Evolutionary conservation across 2,888 invertebrate genomes (phyloP).

Genomic region (Hanleya hanleyi): DNA sequence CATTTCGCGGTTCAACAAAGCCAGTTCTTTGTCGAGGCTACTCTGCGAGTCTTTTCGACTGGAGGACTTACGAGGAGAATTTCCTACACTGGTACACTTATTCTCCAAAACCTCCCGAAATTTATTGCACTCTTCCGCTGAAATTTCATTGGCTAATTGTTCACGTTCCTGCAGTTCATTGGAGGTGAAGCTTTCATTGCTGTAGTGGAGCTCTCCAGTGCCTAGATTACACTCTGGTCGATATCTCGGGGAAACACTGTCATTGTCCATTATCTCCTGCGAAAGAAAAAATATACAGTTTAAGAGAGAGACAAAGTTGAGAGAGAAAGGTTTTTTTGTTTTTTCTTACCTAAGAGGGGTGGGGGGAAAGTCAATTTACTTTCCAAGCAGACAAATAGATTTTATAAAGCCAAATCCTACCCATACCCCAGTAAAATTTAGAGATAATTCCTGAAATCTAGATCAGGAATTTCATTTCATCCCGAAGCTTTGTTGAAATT

Average conservation of each 20-base stretch:
- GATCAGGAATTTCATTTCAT: too few species aligned
- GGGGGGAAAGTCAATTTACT: too few species aligned
- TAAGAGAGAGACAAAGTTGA: background rate
- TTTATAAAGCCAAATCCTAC: too few species aligned
- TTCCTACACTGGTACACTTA: slow-evolving; percentile 48
- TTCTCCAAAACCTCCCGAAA: slow-evolving; percentile 66
- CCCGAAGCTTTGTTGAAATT: too few species aligned
- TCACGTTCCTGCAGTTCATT: slow-evolving; percentile 46
- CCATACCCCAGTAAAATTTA: too few species aligned
- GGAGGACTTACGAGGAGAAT: slow-evolving; percentile 41
- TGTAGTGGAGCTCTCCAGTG: slow-evolving; percentile 70
- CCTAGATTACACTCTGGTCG: slow-evolving; percentile 42
- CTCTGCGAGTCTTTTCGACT: slow-evolving; percentile 58
- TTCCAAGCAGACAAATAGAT: too few species aligned
- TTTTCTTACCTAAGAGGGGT: too few species aligned
- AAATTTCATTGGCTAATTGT: slow-evolving; percentile 52
- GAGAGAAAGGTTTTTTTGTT: background rate
- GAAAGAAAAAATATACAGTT: slow-evolving; percentile 25
- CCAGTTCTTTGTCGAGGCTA: slow-evolving; percentile 76
- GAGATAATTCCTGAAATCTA: too few species aligned
- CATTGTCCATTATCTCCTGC: slow-evolving; percentile 66
- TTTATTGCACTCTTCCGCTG: slow-evolving; percentile 61
- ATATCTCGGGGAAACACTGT: slow-evolving; percentile 46
- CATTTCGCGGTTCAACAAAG: slow-evolving; percentile 78
- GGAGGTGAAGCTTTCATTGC: slow-evolving; percentile 66